Evolutionary conservation across 1,140 invertebrate species (phyloP), one percentile per base, ranked within the genome.

Genomic region (Eufriesea mexicana): DNA sequence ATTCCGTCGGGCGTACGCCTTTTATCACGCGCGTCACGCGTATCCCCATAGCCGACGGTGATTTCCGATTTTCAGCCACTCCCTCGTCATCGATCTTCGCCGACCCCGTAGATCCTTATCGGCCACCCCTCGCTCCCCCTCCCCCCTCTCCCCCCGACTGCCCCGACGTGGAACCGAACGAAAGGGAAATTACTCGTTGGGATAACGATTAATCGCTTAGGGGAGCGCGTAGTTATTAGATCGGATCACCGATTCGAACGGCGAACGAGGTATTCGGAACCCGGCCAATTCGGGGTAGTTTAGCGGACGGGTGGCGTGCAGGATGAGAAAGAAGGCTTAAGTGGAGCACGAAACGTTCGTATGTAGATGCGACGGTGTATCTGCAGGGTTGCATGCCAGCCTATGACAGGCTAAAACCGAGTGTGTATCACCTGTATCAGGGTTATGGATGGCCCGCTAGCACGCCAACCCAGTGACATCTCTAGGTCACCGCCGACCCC

Each of bases 401-500:
- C 75, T 89, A 86, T 86, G 87, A 86, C 87, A 86, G 71, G 68
- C 45, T 79, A 83, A 83, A 86, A 79, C 89, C 73, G 80, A 88
- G 86, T 83, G 84, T 90, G 88, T 91, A 91, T 89, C 85, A 90
- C 79, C 66, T 76, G 83, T 84, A 90, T 90, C 89, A 86, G 84
- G 74, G 81, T 92, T 92, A 93, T 92, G 87, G 92, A 93, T 93
- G 91, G 91, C 90, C 89, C 84, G 86, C 90, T 90, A 89, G 83
- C 92, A 93, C 92, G 92, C 92, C 91, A 93, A 90, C 91, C 91
- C 89, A 92, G 90, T 92, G 92, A 93, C 92, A 91, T 90, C 92
- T 93, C 92, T 93, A 93, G 92, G 92, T 93, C 92, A 93, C 77
- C 82, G 74, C 51, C 59, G 64, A 83, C 79, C 79, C 66, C 78